phyloP scores from a whole-genome alignment of 2,888 invertebrate genomes.

The Trisateles emortualis region DNA sequence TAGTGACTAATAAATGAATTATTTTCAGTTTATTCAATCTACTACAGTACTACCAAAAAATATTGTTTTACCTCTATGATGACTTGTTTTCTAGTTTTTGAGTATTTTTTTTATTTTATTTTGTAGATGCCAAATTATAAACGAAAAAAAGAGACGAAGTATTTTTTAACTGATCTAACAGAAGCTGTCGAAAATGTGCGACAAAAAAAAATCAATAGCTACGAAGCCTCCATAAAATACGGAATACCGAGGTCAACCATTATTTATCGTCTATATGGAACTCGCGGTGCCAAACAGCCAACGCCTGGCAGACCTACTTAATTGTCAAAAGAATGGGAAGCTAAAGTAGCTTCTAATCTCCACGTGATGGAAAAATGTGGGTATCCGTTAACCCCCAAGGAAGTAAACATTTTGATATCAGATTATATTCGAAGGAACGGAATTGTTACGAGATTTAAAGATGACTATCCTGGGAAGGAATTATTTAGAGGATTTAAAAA shows the following conservation, averaged over 20 bases:
- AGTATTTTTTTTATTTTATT: slow-evolving; percentile 13
- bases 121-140: slow-evolving; percentile 16
- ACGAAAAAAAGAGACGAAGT: slow-evolving; percentile 14
- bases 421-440: slow-evolving; percentile 40
- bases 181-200: neutral
- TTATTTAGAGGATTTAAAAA: slow-evolving; percentile 43
- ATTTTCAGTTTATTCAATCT: slow-evolving; percentile 11
- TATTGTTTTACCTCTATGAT: too few relatives aligned
- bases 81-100: slow-evolving; percentile 9
- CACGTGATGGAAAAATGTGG: slow-evolving; percentile 30
- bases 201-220: slow-evolving; percentile 14
- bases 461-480: slow-evolving; percentile 46
- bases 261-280: slow-evolving; percentile 29
- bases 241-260: slow-evolving; percentile 26
- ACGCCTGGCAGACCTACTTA: slow-evolving; percentile 23
- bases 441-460: slow-evolving; percentile 46
- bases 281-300: slow-evolving; percentile 27
- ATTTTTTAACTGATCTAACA: slow-evolving; percentile 10
- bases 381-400: slow-evolving; percentile 19
- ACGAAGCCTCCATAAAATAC: neutral
- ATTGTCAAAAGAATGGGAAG: slow-evolving; percentile 22
- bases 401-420: slow-evolving; percentile 18
- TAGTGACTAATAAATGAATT: slow-evolving; percentile 8
- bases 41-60: neutral
- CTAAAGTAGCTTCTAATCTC: slow-evolving; percentile 26